A percentile compares a stretch with the other conserved stretches of the same genome.
Conservation (phyloP, 64 coral and sea anemone species). For the Dendronephthya gigantea region DNA sequence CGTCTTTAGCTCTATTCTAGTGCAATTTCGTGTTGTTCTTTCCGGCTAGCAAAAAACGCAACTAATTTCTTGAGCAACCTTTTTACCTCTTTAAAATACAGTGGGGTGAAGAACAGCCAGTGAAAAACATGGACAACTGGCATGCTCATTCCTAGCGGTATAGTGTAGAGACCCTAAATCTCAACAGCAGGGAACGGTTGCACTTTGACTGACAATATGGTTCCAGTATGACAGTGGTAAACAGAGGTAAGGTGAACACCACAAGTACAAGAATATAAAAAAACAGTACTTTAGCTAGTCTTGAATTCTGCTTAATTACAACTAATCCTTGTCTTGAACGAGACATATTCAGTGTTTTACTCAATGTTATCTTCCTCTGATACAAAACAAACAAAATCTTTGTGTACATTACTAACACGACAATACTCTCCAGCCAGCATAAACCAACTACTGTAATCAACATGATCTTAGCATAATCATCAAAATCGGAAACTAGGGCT, state of each 20-base stretch:
- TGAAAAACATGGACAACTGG: not conserved
- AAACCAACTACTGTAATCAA: not conserved
- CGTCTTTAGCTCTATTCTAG: too few relatives aligned
- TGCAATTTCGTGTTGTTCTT: too few relatives aligned
- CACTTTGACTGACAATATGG: not conserved
- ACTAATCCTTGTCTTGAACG: not conserved
- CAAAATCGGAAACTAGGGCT: not conserved
- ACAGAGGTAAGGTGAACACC: not conserved
- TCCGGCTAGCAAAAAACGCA: not conserved
- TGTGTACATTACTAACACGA: not conserved
- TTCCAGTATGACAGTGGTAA: not conserved
- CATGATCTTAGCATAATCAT: not conserved
- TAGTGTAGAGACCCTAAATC: not conserved
- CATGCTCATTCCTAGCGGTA: not conserved
- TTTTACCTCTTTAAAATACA: not conserved
- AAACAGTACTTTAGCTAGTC: not conserved
- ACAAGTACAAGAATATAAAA: not conserved
- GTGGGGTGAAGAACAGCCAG: not conserved
- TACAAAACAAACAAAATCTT: not conserved
- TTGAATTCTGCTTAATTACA: conserved; percentile 1
- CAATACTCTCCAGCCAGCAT: not conserved
- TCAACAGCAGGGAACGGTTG: not conserved
- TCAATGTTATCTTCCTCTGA: not conserved
- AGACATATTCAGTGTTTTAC: not conserved
- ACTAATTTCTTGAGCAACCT: not conserved